Evolutionary conservation across 2,888 invertebrate species (phyloP).

Genomic region (Dendrolimus houi): DNA sequence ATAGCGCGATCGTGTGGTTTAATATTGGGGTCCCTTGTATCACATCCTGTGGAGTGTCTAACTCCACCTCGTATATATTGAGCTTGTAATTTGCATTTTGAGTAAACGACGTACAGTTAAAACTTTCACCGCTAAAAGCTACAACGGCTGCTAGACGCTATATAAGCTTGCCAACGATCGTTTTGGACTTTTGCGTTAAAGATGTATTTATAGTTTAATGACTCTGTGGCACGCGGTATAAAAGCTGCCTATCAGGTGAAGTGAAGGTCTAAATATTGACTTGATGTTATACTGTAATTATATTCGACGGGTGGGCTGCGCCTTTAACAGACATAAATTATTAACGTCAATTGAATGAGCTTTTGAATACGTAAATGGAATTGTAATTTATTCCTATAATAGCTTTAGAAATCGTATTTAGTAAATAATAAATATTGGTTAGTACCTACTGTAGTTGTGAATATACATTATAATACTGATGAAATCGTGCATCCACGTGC

Average conservation of each 20-base stretch:
- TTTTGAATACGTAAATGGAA: neutral
- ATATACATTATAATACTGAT: too few relatives aligned
- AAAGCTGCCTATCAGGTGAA: neutral
- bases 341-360: neutral
- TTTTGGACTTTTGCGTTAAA: neutral
- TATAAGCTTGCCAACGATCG: neutral
- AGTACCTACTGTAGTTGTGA: too few relatives aligned
- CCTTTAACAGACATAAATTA: neutral
- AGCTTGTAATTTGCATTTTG: constrained; percentile 70
- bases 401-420: too few relatives aligned
- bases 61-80: constrained; percentile 44
- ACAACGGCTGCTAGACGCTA: constrained; percentile 29
- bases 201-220: neutral
- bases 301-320: constrained; percentile 6
- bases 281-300: constrained; percentile 13
- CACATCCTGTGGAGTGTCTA: constrained; percentile 53
- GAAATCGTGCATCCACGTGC: too few relatives aligned
- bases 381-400: too few relatives aligned
- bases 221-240: neutral
- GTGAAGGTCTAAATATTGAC: neutral
- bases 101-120: constrained; percentile 64
- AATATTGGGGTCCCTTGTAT: constrained; percentile 66
- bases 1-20: constrained; percentile 63
- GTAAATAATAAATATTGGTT: too few relatives aligned
- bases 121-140: constrained; percentile 59